phyloP scores from a whole-genome alignment of 2,888 invertebrate species.

The Torymus aiolomorphi region DNA sequence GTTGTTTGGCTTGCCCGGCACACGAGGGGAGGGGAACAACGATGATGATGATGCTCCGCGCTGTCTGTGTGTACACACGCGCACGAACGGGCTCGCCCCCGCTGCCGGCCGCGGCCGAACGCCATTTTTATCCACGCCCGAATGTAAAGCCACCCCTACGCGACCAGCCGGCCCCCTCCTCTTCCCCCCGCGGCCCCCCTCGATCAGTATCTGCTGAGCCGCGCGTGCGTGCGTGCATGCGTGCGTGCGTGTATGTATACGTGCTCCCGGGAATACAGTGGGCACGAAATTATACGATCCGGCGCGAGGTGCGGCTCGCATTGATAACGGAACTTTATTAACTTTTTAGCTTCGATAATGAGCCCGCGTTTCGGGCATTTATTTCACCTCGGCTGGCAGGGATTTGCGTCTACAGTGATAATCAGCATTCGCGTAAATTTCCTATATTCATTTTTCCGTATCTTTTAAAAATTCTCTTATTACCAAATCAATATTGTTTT shows the following conservation, averaged over 20 bases:
- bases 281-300: constrained; percentile 26
- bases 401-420: neutral
- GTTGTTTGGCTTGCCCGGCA: constrained; percentile 35
- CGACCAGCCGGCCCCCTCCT: constrained; percentile 6
- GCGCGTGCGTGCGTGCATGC: neutral
- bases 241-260: neutral
- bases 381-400: neutral
- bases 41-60: constrained; percentile 9
- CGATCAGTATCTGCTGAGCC: neutral
- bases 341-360: constrained; percentile 7
- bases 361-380: neutral
- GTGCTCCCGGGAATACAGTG: constrained; percentile 28
- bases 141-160: constrained; percentile 62
- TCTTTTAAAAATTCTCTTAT: too few relatives aligned
- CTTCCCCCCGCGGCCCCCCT: constrained; percentile 9
- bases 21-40: constrained; percentile 3
- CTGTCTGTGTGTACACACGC: constrained; percentile 8
- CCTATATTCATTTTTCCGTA: too few relatives aligned
- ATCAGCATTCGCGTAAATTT: too few relatives aligned
- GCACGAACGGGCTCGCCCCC: constrained; percentile 60
- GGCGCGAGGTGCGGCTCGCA: neutral
- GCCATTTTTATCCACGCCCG: constrained; percentile 75
- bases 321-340: constrained; percentile 31
- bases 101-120: constrained; percentile 59
- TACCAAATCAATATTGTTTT: too few relatives aligned